A percentile compares a stretch with the other conserved stretches of the same genome.
phyloP scores from a whole-genome alignment of 2,113 vertebrate species.

The Gobio gobio region DNA sequence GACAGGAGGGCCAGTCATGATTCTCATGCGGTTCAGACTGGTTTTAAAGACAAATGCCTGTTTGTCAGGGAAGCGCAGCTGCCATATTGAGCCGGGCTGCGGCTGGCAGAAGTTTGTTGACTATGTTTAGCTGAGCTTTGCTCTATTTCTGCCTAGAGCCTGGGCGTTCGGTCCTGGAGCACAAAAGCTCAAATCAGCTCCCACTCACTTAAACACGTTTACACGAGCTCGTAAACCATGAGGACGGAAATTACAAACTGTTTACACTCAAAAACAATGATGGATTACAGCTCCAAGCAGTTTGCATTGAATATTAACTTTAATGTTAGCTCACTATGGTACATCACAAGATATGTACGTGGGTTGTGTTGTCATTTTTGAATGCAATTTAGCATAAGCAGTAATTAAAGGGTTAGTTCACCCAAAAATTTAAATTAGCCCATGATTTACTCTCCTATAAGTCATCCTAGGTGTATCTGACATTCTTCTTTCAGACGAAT shows the following conservation, averaged over 20 bases:
- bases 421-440: no score
- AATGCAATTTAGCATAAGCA: no score
- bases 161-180: slow-evolving; percentile 1
- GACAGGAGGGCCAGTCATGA: not conserved
- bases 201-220: not conserved
- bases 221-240: not conserved
- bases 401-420: no score
- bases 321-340: no score
- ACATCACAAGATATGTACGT: no score
- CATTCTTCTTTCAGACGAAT: no score
- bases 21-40: slow-evolving; percentile 60
- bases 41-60: slow-evolving; percentile 57
- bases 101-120: slow-evolving; percentile 32
- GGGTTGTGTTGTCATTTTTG: no score
- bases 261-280: not conserved
- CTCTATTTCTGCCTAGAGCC: slow-evolving; percentile 56
- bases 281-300: not conserved
- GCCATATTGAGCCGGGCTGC: slow-evolving; percentile 58
- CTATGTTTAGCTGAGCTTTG: slow-evolving; percentile 62
- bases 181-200: slow-evolving; percentile 36
- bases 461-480: no score
- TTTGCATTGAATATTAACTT: no score
- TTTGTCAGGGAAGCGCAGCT: slow-evolving; percentile 62
- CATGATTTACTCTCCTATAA: no score
- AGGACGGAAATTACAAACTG: not conserved